Conservation (phyloP, 2,888 invertebrate species). For the Neoaliturus tenellus region DNA sequence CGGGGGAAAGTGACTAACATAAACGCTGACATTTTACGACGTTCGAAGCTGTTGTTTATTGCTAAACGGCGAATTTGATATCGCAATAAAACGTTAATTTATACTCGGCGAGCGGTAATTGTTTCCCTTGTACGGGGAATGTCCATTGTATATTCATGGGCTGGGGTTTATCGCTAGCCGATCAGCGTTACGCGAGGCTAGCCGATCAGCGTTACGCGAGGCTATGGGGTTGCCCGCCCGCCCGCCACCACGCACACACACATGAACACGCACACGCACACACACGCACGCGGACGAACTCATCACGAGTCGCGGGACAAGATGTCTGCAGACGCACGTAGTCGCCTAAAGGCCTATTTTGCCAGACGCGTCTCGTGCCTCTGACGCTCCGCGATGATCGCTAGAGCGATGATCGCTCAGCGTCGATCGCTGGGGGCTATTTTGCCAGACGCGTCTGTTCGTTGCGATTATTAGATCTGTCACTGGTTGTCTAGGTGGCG, state of each 20-base stretch:
- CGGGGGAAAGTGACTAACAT: background rate
- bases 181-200: background rate
- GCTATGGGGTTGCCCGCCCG: background rate
- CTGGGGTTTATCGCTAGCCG: background rate
- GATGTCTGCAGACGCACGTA: background rate
- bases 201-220: background rate
- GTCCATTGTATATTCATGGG: conserved; percentile 27
- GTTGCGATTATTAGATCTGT: no score
- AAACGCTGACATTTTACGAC: background rate
- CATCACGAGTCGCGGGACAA: background rate
- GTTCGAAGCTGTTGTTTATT: background rate
- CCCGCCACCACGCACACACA: background rate
- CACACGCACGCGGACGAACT: background rate
- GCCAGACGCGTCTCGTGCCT: no score
- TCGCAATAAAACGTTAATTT: conserved; percentile 24
- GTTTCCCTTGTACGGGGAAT: conserved; percentile 13
- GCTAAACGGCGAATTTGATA: background rate
- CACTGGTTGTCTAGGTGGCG: no score
- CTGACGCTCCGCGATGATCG: no score
- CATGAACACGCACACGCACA: background rate
- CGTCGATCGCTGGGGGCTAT: no score
- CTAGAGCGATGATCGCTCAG: no score
- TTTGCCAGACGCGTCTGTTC: no score
- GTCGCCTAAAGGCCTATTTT: no score
- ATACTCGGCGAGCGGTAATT: background rate